Base-by-base conservation (phyloP, 2,797 vertebrate genomes). In the Acestrorhynchus altus region DNA sequence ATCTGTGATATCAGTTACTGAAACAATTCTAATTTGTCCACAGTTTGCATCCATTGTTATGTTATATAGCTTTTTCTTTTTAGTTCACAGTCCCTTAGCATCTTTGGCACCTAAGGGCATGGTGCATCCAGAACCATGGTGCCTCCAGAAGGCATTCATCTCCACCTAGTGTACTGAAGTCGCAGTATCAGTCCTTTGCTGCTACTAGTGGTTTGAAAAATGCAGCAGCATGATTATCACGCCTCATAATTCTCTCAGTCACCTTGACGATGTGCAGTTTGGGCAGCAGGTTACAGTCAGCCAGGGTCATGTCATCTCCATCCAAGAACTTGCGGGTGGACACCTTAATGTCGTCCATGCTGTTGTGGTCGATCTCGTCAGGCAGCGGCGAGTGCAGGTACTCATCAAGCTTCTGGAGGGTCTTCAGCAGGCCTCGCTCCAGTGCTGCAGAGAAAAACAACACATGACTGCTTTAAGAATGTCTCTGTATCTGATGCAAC, bases 231-330 rank as follows among this genome's bases (percentile, higher is more conserved):
- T 35, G 31, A 35, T 6, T 6, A 35, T 35, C 6, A 35, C 31
- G n/a, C 4, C 54, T 56, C 24, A 28, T 35, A 2, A 35, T 35
- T 35, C 6, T 61, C 54, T 24, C 1, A 12, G 0, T 52, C 59
- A 98, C 98, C 95, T 99, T 99, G 82, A 99, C 96, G 59, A 99
- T 99, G 86, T 99, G 98, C 76, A 99, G 94, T 75, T 99, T 99
- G 72, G 98, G 98, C 66, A 99, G 94, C 87, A 99, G 91, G 92
- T 99, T 99, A 83, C 98, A 99, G 88, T 99, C 97, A 0, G 97
- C 97, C 81, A 99, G 72, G 0, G 98, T 99, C 97, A 99, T 98
- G 80, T 99, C 96, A 0, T 98, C 94, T 2, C 98, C 98, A 0
- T 99, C 98, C 90, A 99, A 82, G 87, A 99, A 99, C 72, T 90